These are phyloP conservation scores for Masnerella sp. DNA, from an alignment of 2,888 invertebrate genomes.

Conservation along the genomic window DNA sequence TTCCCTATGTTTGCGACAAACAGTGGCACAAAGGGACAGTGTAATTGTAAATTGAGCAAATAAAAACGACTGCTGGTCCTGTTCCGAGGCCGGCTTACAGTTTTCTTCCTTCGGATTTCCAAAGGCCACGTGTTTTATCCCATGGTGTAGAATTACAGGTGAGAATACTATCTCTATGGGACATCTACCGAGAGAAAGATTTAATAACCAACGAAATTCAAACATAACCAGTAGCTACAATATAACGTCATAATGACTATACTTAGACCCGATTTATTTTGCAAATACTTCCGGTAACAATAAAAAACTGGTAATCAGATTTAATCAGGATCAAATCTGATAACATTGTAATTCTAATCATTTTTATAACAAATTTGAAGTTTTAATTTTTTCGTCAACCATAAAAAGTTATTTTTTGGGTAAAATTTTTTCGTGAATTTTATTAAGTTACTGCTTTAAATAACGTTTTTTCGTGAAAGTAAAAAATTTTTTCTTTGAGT, in stretches of 20 bases:
- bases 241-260: conserved; percentile 30
- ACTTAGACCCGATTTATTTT: background rate
- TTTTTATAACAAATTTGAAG: too few relatives aligned
- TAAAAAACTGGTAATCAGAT: too few relatives aligned
- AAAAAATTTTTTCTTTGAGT: too few relatives aligned
- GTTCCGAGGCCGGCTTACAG: conserved; percentile 66
- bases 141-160: conserved; percentile 69
- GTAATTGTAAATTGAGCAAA: conserved; percentile 77
- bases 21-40: conserved; percentile 71
- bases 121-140: conserved; percentile 59
- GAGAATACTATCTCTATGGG: conserved; percentile 70
- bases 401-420: too few relatives aligned
- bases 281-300: background rate
- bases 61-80: conserved; percentile 67
- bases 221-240: conserved; percentile 51
- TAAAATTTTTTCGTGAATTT: too few relatives aligned
- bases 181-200: conserved; percentile 68
- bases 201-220: conserved; percentile 27
- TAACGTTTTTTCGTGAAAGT: too few relatives aligned
- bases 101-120: conserved; percentile 62
- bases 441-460: too few relatives aligned
- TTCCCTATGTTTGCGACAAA: conserved; percentile 65
- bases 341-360: too few relatives aligned
- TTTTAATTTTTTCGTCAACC: too few relatives aligned
- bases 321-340: too few relatives aligned